These are phyloP conservation scores for Phataginus tetradactyla DNA, from an alignment of 2,797 vertebrate genomes.

Conservation along the genomic window DNA sequence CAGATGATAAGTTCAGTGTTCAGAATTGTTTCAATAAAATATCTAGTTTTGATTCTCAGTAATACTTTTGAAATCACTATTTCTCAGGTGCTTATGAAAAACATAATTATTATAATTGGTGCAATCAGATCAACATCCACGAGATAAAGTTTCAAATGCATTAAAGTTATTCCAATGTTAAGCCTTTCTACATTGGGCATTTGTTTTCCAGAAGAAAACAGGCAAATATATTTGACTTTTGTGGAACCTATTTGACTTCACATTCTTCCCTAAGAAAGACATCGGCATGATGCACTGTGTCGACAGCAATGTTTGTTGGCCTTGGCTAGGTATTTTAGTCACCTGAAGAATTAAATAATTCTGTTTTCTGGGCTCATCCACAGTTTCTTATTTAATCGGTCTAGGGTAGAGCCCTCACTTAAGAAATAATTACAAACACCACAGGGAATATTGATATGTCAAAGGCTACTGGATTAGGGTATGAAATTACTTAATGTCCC, in stretches of 20 bases:
- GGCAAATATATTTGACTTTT: constrained; percentile 22
- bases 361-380: neutral
- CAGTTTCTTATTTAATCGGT: neutral
- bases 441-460: neutral
- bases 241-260: neutral
- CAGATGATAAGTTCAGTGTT: neutral
- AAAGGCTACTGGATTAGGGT: neutral
- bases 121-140: neutral
- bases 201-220: constrained; percentile 42
- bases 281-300: neutral
- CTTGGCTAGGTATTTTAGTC: neutral
- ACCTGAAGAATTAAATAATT: neutral
- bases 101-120: constrained; percentile 10
- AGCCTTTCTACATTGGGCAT: neutral
- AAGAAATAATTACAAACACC: neutral
- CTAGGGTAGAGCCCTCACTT: neutral
- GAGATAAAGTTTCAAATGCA: neutral
- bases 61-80: constrained; percentile 2
- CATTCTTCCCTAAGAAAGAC: neutral
- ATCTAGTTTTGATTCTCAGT: neutral
- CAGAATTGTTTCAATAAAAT: neutral
- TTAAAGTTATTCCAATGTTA: neutral
- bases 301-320: neutral
- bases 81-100: constrained; percentile 56
- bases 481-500: neutral